Evolutionary conservation across 2,888 invertebrate species (phyloP).

Genomic region (Pristionchus japonicus): DNA sequence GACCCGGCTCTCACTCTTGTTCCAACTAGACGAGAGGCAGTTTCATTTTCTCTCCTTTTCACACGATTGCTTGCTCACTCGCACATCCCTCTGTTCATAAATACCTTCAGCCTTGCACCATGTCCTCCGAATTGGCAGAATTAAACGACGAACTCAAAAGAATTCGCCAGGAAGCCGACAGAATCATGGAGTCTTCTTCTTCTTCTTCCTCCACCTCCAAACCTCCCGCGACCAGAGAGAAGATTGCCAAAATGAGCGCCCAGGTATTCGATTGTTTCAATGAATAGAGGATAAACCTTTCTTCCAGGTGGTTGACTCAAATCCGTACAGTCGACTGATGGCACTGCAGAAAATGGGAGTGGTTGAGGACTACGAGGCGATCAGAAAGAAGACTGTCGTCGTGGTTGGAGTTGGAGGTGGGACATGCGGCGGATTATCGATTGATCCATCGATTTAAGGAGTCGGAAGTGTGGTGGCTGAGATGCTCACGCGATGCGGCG

Average conservation of each 20-base stretch:
- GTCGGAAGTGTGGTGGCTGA: constrained; percentile 99
- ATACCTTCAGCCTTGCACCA: background rate
- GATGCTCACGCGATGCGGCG: constrained; percentile 98
- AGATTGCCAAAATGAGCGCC: constrained; percentile 83
- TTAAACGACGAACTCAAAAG: constrained; percentile 35
- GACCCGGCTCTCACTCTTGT: constrained; percentile 22
- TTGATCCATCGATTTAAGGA: constrained; percentile 75
- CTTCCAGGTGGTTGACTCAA: constrained; percentile 82
- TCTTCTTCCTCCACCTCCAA: background rate
- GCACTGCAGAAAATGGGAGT: constrained; percentile 99
- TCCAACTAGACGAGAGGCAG: constrained; percentile 16
- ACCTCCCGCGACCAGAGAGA: constrained; percentile 59
- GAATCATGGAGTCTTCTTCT: constrained; percentile 14
- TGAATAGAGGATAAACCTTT: background rate
- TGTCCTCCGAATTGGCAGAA: constrained; percentile 28
- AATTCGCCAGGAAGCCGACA: background rate
- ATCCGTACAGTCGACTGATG: constrained; percentile 97
- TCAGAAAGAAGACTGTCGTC: constrained; percentile 88
- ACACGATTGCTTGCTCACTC: background rate
- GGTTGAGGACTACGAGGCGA: constrained; percentile 94
- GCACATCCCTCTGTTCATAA: background rate
- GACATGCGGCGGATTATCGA: background rate
- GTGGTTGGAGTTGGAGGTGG: constrained; percentile 92
- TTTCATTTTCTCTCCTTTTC: background rate
- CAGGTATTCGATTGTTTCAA: constrained; percentile 53